Evolutionary conservation across 2,888 invertebrate genomes (phyloP).

Genomic region (Stegophylla sp.): DNA sequence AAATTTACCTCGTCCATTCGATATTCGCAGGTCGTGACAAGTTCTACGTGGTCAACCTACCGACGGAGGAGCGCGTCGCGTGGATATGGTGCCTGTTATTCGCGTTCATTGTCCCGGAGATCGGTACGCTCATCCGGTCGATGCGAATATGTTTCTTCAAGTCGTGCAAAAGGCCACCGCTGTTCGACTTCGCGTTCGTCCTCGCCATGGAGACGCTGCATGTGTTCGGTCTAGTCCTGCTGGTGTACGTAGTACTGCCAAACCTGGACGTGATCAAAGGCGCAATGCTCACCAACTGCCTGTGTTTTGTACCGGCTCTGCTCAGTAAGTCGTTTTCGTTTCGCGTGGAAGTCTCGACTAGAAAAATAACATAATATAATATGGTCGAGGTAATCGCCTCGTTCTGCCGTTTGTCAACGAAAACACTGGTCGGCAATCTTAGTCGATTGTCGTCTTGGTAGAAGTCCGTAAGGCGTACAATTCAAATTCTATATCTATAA

Average conservation of each 20-base stretch:
- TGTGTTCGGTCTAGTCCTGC: constrained; percentile 82
- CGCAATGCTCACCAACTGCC: constrained; percentile 93
- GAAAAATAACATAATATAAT: too few species aligned
- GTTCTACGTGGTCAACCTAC: constrained; percentile 80
- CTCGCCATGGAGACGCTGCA: constrained; percentile 87
- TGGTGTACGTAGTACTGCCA: constrained; percentile 88
- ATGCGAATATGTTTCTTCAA: constrained; percentile 90
- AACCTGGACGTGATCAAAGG: constrained; percentile 93
- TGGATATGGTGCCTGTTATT: constrained; percentile 93
- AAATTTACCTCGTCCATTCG: constrained; percentile 62
- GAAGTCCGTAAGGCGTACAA: too few species aligned
- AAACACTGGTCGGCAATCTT: too few species aligned
- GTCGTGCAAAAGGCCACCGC: constrained; percentile 78
- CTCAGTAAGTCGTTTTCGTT: constrained; percentile 67
- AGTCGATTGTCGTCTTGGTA: too few species aligned
- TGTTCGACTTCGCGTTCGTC: constrained; percentile 73
- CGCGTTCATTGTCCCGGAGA: constrained; percentile 86
- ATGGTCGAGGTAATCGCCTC: too few species aligned
- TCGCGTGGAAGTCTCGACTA: too few species aligned
- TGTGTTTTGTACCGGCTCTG: constrained; percentile 85
- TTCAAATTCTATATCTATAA: too few species aligned
- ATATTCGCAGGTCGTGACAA: constrained; percentile 85
- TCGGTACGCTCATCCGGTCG: constrained; percentile 84
- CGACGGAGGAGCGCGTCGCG: constrained; percentile 84
- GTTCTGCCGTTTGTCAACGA: too few species aligned